These are phyloP conservation scores for Acridotheres tristis DNA, from an alignment of 2,797 vertebrate genomes.

Conservation along the genomic window DNA sequence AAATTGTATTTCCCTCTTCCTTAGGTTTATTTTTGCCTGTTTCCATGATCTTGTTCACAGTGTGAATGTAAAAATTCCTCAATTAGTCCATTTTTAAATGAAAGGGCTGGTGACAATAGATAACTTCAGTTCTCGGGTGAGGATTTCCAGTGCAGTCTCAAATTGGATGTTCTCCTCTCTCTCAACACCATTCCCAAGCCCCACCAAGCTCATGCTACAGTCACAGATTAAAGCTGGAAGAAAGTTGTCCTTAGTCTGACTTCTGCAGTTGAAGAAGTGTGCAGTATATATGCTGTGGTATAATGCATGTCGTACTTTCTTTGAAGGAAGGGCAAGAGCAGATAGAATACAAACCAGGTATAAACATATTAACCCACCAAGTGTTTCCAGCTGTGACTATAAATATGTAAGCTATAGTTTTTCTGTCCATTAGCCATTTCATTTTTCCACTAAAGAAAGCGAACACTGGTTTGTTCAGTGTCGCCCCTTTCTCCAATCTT, in stretches of 20 bases:
- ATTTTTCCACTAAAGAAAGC: not conserved
- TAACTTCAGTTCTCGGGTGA: not conserved
- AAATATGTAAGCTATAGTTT: not conserved
- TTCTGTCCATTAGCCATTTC: not conserved
- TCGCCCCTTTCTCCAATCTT: not conserved
- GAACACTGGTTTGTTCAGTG: not conserved
- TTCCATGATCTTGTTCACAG: not conserved
- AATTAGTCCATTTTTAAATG: not conserved
- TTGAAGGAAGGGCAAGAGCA: not conserved
- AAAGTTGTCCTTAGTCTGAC: not conserved
- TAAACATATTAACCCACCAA: not conserved
- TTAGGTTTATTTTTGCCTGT: not conserved
- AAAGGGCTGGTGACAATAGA: not conserved
- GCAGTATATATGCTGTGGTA: not conserved
- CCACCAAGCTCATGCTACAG: not conserved
- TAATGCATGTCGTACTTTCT: not conserved
- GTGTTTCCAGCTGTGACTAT: not conserved
- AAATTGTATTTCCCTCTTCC: not conserved
- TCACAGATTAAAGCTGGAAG: not conserved
- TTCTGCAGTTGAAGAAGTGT: not conserved
- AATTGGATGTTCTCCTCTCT: not conserved
- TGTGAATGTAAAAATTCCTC: not conserved
- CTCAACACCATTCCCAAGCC: fast-evolving
- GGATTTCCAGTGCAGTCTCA: not conserved
- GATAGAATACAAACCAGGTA: not conserved